Evolutionary conservation across 2,113 vertebrate genomes (phyloP).

Genomic region (Xyrauchen texanus): DNA sequence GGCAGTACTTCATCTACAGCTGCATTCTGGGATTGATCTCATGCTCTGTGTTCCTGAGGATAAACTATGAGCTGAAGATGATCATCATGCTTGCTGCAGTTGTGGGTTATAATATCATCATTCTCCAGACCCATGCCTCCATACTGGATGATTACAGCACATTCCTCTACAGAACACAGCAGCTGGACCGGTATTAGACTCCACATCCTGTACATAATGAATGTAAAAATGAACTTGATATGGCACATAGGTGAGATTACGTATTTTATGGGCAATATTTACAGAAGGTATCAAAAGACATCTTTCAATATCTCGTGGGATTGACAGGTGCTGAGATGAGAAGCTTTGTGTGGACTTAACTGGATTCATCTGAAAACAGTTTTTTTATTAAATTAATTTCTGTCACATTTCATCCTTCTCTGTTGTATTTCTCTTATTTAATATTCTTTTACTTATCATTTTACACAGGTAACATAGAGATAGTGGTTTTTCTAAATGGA

Average conservation of each 20-base stretch:
- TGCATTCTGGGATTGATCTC: constrained; percentile 94
- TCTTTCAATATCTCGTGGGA: constrained; percentile 44
- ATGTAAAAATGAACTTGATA: neutral
- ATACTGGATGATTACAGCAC: constrained; percentile 89
- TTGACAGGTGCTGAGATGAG: constrained; percentile 44
- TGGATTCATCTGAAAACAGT: no score
- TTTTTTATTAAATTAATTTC: no score
- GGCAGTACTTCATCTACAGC: constrained; percentile 97
- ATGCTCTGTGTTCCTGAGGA: constrained; percentile 94
- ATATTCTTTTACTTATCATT: no score
- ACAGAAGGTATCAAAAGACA: neutral
- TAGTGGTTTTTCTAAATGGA: no score
- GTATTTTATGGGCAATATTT: constrained; percentile 38
- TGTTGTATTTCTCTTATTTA: no score
- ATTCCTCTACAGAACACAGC: constrained; percentile 77
- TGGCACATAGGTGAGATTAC: neutral
- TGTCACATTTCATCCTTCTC: no score
- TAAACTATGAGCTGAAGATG: constrained; percentile 98
- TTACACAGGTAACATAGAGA: no score
- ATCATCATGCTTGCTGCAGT: constrained; percentile 91
- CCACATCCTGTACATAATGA: neutral
- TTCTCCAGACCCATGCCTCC: constrained; percentile 89
- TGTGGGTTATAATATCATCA: constrained; percentile 90
- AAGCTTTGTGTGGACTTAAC: constrained; percentile 38
- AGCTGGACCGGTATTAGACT: constrained; percentile 72